Evolutionary conservation across 2,797 vertebrate genomes (phyloP), one percentile per base, ranked within the genome.

Genomic region (Pithecia hirsuta): DNA sequence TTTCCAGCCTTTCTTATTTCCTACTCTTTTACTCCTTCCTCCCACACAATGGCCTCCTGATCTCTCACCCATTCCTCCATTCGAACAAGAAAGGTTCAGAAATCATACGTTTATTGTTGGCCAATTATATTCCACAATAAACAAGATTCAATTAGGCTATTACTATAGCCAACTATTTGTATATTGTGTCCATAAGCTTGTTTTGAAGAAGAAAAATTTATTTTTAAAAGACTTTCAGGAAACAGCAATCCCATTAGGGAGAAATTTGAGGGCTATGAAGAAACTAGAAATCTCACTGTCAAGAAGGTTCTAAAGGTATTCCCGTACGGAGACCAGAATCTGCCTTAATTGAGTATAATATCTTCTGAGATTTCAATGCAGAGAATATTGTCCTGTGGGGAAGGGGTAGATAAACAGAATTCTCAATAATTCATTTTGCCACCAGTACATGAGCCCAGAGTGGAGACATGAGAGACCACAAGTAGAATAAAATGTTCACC

Each of bases 401-500:
- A 41, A 86, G 79, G 94, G 5, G 5, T 20, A 11, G 30, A 70
- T 50, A 19, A 24, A 87, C 39, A 44, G 12, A 59, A 22, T 72
- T 50, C 41, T 85, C 75, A 80, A 24, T 61, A 91, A 93, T 95
- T 74, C 95, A 50, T 46, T 79, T 39, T 97, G 52, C 70, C 33
- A 20, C 14, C 15, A 59, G 22, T n/a, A 22, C 33, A 7, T 74
- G 70, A 30, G 4, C 36, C 22, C 50, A 88, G 50, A 74, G 24
- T 61, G 5, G 59, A 7, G 12, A 93, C 19, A 48, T 22, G 24
- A 83, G 11, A n/a, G 30, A 78, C 36, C 57, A 46, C 4, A 64
- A 97, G n/a, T 26, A 89, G 78, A 96, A 97, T 50, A 80, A 79
- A 84, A 75, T 59, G 59, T 91, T 84, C 26, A 67, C n/a, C 14